Conservation (phyloP, 2,113 vertebrate species). For the Psephotus haematonotus region DNA sequence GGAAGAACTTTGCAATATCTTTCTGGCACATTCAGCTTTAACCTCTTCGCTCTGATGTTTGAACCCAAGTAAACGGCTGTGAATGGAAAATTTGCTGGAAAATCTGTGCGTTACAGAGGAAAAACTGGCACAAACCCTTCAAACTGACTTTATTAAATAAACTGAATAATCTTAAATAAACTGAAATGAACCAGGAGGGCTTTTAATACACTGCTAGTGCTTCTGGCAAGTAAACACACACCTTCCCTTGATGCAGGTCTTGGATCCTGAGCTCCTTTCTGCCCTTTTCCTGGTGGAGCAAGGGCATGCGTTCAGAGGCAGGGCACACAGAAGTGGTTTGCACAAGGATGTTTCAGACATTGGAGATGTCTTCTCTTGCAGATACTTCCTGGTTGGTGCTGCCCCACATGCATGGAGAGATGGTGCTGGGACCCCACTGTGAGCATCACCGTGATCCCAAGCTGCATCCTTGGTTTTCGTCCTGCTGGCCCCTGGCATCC, state of each 20-base stretch:
- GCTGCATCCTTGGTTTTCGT: neutral
- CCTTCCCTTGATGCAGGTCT: neutral
- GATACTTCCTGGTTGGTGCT: neutral
- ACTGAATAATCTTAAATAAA: neutral
- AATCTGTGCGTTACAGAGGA: neutral
- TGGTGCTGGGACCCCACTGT: neutral
- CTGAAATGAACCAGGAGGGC: neutral
- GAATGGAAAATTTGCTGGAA: neutral
- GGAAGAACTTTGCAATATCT: fast-evolving
- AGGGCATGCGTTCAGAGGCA: neutral
- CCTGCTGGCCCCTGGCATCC: neutral
- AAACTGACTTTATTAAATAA: neutral
- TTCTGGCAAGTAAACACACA: neutral
- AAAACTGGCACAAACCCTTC: neutral
- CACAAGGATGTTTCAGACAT: neutral
- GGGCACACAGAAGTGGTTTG: neutral
- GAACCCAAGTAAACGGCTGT: neutral
- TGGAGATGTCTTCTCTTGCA: neutral
- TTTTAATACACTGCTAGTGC: neutral
- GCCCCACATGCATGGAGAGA: neutral
- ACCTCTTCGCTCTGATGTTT: neutral
- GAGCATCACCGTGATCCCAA: neutral
- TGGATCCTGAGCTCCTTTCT: neutral
- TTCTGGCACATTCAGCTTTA: fast-evolving
- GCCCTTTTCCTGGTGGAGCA: neutral